A percentile compares a stretch with the other conserved stretches of the same genome.
Evolutionary conservation across 1,140 invertebrate genomes (phyloP).

Genomic region (Aethina tumida): DNA sequence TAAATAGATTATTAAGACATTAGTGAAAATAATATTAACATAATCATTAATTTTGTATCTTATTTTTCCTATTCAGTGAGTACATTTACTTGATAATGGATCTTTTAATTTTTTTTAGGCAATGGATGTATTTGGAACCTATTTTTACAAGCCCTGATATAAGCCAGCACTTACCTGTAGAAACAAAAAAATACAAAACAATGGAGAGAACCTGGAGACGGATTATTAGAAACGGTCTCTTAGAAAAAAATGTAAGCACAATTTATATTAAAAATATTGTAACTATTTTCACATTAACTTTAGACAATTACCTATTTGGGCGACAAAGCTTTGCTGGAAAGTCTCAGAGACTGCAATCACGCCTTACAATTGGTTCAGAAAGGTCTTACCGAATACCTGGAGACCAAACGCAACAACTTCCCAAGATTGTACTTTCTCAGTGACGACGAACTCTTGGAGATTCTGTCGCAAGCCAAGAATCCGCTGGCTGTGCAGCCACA

Average conservation of each 20-base stretch:
- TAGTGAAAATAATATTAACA: too few species aligned
- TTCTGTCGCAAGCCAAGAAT: conserved; percentile 62
- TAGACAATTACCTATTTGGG: conserved; percentile 51
- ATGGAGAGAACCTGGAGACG: conserved; percentile 68
- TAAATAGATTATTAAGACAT: too few species aligned
- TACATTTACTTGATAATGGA: not conserved
- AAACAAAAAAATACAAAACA: conserved; percentile 65
- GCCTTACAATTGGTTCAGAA: conserved; percentile 60
- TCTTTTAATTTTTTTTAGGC: conserved; percentile 35
- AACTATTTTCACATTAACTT: conserved; percentile 5
- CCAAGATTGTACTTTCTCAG: conserved; percentile 70
- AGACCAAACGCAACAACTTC: conserved; percentile 59
- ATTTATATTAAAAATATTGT: not conserved
- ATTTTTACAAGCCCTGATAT: conserved; percentile 81
- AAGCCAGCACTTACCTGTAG: conserved; percentile 58
- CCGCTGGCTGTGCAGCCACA: conserved; percentile 67
- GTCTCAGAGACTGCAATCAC: conserved; percentile 54
- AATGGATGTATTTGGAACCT: conserved; percentile 78
- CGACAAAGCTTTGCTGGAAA: conserved; percentile 52
- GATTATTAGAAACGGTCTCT: conserved; percentile 58
- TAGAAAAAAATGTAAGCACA: conserved; percentile 49
- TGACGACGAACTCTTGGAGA: conserved; percentile 68
- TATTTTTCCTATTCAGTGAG: too few species aligned
- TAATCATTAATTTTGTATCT: too few species aligned
- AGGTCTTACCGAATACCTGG: conserved; percentile 63